Conservation (phyloP, 1,140 invertebrate species). For the Drosophila lacteicornis region DNA sequence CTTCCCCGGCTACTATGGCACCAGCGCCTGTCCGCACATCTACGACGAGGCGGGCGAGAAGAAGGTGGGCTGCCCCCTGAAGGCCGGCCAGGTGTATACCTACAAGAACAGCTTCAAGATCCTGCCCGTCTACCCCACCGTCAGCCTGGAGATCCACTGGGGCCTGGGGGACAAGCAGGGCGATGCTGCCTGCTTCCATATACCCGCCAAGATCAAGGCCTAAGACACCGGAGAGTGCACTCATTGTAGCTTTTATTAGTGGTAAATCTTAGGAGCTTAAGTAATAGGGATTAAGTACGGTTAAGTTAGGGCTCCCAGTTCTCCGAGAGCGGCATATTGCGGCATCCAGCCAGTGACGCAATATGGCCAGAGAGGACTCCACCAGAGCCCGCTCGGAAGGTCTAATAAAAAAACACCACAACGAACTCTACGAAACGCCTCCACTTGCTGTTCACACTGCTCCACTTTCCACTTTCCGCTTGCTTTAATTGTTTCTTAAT, state of each 20-base stretch:
- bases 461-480: slow-evolving; percentile 5
- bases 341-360: slow-evolving; percentile 78
- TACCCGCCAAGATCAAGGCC: slow-evolving; percentile 87
- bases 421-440: slow-evolving; percentile 33
- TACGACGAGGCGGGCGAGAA: slow-evolving; percentile 86
- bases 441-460: slow-evolving; percentile 16
- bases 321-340: slow-evolving; percentile 57
- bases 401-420: slow-evolving; percentile 40
- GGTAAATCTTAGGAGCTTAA: slow-evolving; percentile 59
- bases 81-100: slow-evolving; percentile 87
- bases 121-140: slow-evolving; percentile 88
- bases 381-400: slow-evolving; percentile 21
- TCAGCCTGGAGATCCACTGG: slow-evolving; percentile 88
- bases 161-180: slow-evolving; percentile 86
- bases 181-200: slow-evolving; percentile 88
- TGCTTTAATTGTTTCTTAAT: slow-evolving; percentile 29
- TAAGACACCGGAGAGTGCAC: slow-evolving; percentile 39
- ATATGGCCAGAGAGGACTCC: slow-evolving; percentile 49
- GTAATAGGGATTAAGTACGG: slow-evolving; percentile 60
- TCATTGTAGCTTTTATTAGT: slow-evolving; percentile 56
- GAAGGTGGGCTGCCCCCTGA: slow-evolving; percentile 88
- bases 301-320: slow-evolving; percentile 45
- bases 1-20: slow-evolving; percentile 91
- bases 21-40: slow-evolving; percentile 88
- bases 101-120: slow-evolving; percentile 90